Evolutionary conservation across 2,797 vertebrate genomes (phyloP).

Genomic region (Periparus ater): DNA sequence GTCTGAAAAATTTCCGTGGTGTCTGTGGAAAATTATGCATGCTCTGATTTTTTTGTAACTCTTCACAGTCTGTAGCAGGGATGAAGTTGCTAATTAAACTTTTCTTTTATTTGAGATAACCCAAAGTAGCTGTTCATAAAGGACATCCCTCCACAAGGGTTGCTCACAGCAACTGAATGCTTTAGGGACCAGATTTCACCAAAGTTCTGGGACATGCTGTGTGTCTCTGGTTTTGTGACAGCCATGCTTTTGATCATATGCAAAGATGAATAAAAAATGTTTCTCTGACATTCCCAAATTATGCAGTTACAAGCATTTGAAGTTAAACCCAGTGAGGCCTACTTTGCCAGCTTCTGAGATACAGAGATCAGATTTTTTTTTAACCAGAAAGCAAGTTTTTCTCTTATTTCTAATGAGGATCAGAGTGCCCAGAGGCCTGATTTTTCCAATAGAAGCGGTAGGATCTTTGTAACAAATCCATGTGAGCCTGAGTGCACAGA

Average conservation of each 20-base stretch:
- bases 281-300: slow-evolving; percentile 10
- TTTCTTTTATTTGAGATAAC: neutral
- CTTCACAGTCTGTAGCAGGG: neutral
- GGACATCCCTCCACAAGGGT: neutral
- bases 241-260: slow-evolving; percentile 3
- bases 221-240: slow-evolving; percentile 5
- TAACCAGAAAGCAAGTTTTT: neutral
- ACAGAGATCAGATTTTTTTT: neutral
- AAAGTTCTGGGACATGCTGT: neutral
- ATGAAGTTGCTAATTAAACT: neutral
- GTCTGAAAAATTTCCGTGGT: neutral
- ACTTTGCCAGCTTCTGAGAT: slow-evolving; percentile 11
- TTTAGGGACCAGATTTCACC: neutral
- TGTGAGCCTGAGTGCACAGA: neutral
- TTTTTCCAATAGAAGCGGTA: neutral
- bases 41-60: neutral
- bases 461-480: neutral
- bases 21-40: neutral
- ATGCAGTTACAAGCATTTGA: slow-evolving; percentile 22
- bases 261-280: slow-evolving; percentile 8
- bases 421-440: neutral
- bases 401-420: neutral
- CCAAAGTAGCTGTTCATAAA: neutral
- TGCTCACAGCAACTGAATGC: neutral
- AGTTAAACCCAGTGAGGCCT: slow-evolving; percentile 19